Evolutionary conservation across 1,140 invertebrate genomes (phyloP), one percentile per base, ranked within the genome.

Genomic region (Drosophila kepulauana): DNA sequence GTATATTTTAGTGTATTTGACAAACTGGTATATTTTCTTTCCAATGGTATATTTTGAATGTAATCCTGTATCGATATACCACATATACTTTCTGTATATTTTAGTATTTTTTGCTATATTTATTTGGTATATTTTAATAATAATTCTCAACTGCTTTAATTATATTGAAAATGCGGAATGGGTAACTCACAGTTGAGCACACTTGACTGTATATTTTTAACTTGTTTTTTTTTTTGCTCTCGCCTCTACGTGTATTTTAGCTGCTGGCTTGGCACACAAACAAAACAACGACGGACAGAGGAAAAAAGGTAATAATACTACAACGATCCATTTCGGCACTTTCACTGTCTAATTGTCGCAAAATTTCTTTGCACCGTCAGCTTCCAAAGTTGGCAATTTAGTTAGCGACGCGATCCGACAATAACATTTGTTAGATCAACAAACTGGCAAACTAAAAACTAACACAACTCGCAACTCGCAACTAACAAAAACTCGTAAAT

Each of bases 331-430:
- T 75, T 85, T 85, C 48, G 75, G 68, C 75, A 86, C 82, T 86
- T 86, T 86, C 82, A 88, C 82, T 86, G 76, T 49, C 76, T 86
- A 86, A 86, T 86, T 86, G 82, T 86, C 84, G 84, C 82, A 61
- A 87, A 81, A 70, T 84, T 82, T 79, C 78, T 70, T 71, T 65
- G 62, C 64, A 54, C 67, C 45, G 74, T 43, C 74, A 78, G 71
- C 41, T 52, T 33, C 48, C 49, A 70, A 46, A 25, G 58, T 54
- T 56, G 15, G 43, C 52, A 20, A 54, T 25, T 25, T 25, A 25
- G 25, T 20, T 13, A 13, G n/a, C 11, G 11, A 45, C 20, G 54
- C 30, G 20, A 25, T 25, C 20, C 20, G n/a, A 15, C 49, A 48
- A 66, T 15, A 51, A 67, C 38, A 28, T 25, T 25, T 25, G 20